Conservation (phyloP, 2,113 vertebrate genomes). For the Salvator merianae region DNA sequence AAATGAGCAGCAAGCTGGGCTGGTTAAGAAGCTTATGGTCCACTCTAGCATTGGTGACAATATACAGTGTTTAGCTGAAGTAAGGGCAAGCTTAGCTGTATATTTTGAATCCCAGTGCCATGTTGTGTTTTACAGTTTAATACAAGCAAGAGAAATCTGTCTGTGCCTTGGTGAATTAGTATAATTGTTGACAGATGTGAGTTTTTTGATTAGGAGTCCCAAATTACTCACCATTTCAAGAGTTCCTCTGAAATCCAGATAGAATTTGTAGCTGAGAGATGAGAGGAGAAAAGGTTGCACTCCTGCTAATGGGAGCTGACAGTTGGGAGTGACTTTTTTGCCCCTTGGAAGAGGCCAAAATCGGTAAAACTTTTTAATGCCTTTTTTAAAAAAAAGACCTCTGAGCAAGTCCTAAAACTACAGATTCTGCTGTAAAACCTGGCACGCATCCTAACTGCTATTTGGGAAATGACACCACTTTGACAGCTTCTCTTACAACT, state of each 20-base stretch:
- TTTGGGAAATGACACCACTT: conserved; percentile 32
- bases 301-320: fast-evolving
- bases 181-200: conserved; percentile 59
- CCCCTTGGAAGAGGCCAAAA: not conserved
- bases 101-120: conserved; percentile 34
- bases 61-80: not conserved
- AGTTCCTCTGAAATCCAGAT: not conserved
- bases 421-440: not conserved
- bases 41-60: not conserved
- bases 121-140: conserved; percentile 43
- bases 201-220: conserved; percentile 30
- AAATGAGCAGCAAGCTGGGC: too few relatives aligned
- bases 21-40: not conserved
- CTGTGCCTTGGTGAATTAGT: conserved; percentile 34
- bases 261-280: not conserved
- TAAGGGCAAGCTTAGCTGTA: conserved; percentile 45
- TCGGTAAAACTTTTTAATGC: not conserved
- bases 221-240: not conserved
- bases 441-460: not conserved
- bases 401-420: not conserved
- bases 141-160: conserved; percentile 45
- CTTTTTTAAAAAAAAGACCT: fast-evolving
- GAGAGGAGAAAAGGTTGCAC: not conserved
- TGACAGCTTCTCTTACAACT: conserved; percentile 22
- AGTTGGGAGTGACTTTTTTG: not conserved